Evolutionary conservation across 2,888 invertebrate species (phyloP), one percentile per base, ranked within the genome.

Genomic region (Athripsodes cinereus): DNA sequence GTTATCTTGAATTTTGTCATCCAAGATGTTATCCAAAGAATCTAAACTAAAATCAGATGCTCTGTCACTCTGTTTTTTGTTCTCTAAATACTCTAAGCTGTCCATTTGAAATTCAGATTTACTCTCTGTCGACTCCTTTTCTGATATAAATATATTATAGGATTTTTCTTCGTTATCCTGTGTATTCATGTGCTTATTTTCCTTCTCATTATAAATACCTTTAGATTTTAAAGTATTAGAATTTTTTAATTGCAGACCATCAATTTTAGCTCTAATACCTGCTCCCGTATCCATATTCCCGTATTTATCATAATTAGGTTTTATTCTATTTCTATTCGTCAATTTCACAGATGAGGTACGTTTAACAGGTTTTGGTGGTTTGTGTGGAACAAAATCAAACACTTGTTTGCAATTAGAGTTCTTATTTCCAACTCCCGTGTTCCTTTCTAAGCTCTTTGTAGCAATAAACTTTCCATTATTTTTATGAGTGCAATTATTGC

Each of bases 321-420:
- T 77, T 0, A 76, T 66, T 67, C 81, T 74, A 31, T 72, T 71
- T 1, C 71, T 68, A 48, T 80, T 78, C 60, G 80, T 81, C 34
- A 82, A 73, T 66, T 83, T 79, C 49, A 82, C 79, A 19, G 86
- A 86, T 2, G 85, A 85, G 8, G 86, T 85, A 44, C 87, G 74
- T 53, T 86, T 81, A 0, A 83, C 80, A 1, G 87, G 86, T 69
- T 88, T 87, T 0, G 88, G 88, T 1, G 88, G 88, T 66, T 88
- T 88, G 65, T 88, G 88, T 0, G 84, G 83, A 0, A 88, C 84
- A 66, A 80, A 81, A 52, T 79, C 79, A 76, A 80, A 78, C 1
- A 76, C 76, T 20, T 75, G 72, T 69, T 79, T 78, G 6, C 68
- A 70, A 57, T 76, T 77, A 60, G 72, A 73, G 62, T 74, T 77